Conservation (phyloP, 2,797 vertebrate genomes). For the Anabas testudineus region DNA sequence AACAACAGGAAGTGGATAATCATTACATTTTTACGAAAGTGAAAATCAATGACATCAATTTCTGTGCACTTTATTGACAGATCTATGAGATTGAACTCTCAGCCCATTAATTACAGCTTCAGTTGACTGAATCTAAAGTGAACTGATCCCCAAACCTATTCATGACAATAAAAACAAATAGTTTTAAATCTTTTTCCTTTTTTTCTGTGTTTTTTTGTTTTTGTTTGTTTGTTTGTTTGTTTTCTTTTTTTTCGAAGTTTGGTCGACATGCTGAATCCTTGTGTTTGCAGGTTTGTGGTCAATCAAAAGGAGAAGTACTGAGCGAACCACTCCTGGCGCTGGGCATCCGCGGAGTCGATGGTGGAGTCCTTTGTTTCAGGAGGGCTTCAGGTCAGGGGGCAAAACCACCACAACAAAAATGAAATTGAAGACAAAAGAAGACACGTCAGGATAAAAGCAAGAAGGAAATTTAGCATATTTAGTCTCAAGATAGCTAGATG, state of each 20-base stretch:
- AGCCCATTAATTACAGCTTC: constrained; percentile 8
- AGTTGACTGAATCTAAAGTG: constrained; percentile 52
- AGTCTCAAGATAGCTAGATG: neutral
- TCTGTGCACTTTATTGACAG: constrained; percentile 25
- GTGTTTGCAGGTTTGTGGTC: constrained; percentile 75
- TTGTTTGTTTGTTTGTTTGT: constrained; percentile 22
- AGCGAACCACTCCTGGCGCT: constrained; percentile 99
- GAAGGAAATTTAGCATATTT: neutral
- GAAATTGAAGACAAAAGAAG: constrained; percentile 19
- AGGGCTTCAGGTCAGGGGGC: constrained; percentile 85
- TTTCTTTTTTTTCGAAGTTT: constrained; percentile 60
- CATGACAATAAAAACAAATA: constrained; percentile 79
- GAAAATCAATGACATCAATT: constrained; percentile 55
- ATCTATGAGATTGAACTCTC: constrained; percentile 12
- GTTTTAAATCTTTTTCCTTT: constrained; percentile 65
- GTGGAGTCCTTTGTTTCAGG: constrained; percentile 93
- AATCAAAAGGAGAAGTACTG: constrained; percentile 99
- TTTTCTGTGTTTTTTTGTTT: constrained; percentile 41
- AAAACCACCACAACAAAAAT: constrained; percentile 22
- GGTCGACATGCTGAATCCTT: constrained; percentile 89
- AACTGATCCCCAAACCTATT: constrained; percentile 55
- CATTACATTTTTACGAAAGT: constrained; percentile 14
- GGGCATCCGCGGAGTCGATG: constrained; percentile 91
- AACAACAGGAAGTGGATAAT: constrained; percentile 12
- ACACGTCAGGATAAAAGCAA: constrained; percentile 12